Evolutionary conservation across 2,888 invertebrate species (phyloP).

Genomic region (Diarsia rubi): DNA sequence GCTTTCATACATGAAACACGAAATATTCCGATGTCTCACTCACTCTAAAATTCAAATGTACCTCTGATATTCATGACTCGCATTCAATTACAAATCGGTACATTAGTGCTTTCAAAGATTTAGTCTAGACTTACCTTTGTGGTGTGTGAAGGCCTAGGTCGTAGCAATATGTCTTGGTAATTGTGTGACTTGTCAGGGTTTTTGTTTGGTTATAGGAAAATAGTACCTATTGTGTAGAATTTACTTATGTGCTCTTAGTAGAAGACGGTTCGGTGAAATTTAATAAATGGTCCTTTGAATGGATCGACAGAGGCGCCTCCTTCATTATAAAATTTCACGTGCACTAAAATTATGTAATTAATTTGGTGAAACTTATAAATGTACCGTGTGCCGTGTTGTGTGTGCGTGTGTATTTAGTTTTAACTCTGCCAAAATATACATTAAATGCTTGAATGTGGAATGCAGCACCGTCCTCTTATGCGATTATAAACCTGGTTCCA

Average conservation of each 20-base stretch:
- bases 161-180: constrained; percentile 15
- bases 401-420: not conserved
- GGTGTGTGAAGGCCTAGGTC: constrained; percentile 31
- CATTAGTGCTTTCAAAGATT: constrained; percentile 37
- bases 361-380: not conserved
- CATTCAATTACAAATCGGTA: constrained; percentile 48
- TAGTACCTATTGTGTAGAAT: not conserved
- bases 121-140: constrained; percentile 26
- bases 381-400: too few species aligned
- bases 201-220: constrained; percentile 8
- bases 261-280: not conserved
- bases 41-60: constrained; percentile 35
- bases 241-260: not conserved
- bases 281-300: not conserved
- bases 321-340: not conserved
- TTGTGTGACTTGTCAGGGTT: constrained; percentile 3
- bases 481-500: not conserved
- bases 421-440: not conserved
- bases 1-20: constrained; percentile 1
- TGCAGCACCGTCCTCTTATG: not conserved
- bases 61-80: constrained; percentile 41
- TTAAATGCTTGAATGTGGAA: not conserved
- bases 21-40: constrained; percentile 4
- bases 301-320: not conserved
- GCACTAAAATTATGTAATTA: not conserved